Percentiles rank a stretch among this genome's conserved stretches.
phyloP scores from a whole-genome alignment of 2,113 vertebrate species.

The Dromiciops gliroides region DNA sequence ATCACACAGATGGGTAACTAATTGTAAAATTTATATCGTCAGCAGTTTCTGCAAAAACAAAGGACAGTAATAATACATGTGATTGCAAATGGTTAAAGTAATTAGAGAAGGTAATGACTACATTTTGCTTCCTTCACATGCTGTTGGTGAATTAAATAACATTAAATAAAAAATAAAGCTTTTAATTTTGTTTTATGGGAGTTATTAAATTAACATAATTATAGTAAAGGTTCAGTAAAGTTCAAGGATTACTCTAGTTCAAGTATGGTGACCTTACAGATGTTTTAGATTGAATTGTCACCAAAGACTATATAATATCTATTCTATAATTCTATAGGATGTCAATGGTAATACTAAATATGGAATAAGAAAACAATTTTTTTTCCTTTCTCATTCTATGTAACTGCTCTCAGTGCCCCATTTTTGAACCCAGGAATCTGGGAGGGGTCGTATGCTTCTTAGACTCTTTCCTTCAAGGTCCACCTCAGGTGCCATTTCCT shows the following conservation, averaged over 20 bases:
- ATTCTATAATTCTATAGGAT: not conserved
- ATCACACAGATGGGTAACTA: not conserved
- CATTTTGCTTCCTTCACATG: not conserved
- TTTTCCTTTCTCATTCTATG: not conserved
- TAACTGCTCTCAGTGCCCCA: not conserved
- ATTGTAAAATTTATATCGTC: not conserved
- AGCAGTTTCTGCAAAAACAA: not conserved
- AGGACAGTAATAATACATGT: not conserved
- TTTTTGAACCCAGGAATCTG: too few relatives aligned
- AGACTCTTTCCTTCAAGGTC: slow-evolving; percentile 10
- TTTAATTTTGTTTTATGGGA: not conserved
- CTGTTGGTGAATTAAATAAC: not conserved
- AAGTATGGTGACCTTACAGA: not conserved
- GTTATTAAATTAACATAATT: not conserved
- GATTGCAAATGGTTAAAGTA: not conserved
- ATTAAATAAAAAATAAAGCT: not conserved
- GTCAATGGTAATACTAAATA: not conserved
- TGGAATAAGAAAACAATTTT: not conserved
- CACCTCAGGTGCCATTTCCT: not conserved
- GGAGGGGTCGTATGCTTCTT: not conserved
- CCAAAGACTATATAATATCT: not conserved
- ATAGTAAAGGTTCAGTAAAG: not conserved
- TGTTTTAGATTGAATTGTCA: not conserved
- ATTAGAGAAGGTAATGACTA: not conserved
- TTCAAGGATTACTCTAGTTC: not conserved